These are phyloP conservation scores for Crotalus adamanteus DNA, from an alignment of 2,797 vertebrate genomes.

Conservation along the genomic window DNA sequence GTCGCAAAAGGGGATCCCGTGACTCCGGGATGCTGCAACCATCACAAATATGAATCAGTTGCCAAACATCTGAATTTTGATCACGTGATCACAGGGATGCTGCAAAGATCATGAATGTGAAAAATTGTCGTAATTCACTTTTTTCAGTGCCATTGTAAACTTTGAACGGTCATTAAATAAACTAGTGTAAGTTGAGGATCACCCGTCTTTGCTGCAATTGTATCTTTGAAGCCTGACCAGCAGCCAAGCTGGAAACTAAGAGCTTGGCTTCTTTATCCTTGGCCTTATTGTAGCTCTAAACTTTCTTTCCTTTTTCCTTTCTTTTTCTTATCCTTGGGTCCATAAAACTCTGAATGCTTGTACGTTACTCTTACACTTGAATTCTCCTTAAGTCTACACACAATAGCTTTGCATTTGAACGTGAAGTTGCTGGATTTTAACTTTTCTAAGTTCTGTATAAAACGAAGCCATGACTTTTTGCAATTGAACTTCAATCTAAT, in stretches of 20 bases:
- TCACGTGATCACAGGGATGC: too few species aligned
- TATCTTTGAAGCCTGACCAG: background rate
- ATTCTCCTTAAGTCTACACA: background rate
- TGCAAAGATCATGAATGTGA: too few species aligned
- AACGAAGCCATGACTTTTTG: background rate
- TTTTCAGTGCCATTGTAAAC: background rate
- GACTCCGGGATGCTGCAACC: too few species aligned
- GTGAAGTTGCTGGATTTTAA: background rate
- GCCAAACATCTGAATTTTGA: too few species aligned
- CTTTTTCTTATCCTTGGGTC: background rate
- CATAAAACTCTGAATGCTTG: background rate
- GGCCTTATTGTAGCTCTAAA: background rate
- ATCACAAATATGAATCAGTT: too few species aligned
- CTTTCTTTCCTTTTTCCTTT: background rate
- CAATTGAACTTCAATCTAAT: background rate
- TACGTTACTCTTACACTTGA: background rate
- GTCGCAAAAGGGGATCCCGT: too few species aligned
- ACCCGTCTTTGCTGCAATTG: background rate
- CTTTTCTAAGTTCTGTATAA: background rate
- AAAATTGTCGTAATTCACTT: too few species aligned
- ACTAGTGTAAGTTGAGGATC: background rate
- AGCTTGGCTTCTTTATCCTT: background rate
- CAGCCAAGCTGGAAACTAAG: background rate
- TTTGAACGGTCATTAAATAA: background rate
- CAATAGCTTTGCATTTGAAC: background rate